Conservation (phyloP, 2,113 vertebrate species). For the Cyprinodon brontotheroides region DNA sequence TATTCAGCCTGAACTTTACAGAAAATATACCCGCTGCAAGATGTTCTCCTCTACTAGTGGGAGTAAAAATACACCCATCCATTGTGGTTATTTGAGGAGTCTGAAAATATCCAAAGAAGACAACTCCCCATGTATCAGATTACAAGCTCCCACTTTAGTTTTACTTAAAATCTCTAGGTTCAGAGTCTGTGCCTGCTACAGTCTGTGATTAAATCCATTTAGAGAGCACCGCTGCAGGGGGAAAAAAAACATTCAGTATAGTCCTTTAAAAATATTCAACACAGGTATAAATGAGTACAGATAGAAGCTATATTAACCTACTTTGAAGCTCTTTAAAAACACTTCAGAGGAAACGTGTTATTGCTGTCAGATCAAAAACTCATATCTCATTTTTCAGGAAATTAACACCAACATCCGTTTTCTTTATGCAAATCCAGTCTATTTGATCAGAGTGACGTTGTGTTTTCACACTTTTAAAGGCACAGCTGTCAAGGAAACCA, state of each 20-base stretch:
- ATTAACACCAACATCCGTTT: no score
- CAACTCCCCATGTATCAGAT: constrained; percentile 53
- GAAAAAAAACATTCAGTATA: not conserved
- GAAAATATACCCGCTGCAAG: constrained; percentile 53
- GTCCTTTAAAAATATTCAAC: not conserved
- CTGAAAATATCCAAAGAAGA: constrained; percentile 56
- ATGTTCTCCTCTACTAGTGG: constrained; percentile 33
- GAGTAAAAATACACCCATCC: constrained; percentile 55
- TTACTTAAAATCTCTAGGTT: not conserved
- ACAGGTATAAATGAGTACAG: not conserved
- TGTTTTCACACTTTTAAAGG: no score
- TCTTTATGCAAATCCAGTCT: no score
- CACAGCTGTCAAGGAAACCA: not conserved
- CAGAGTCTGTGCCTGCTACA: not conserved
- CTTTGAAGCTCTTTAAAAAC: not conserved
- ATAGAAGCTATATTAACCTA: not conserved
- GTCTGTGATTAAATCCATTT: not conserved
- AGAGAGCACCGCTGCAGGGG: not conserved
- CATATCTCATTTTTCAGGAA: no score
- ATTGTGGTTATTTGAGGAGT: constrained; percentile 64
- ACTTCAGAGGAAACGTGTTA: not conserved
- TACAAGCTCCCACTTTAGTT: constrained; percentile 36
- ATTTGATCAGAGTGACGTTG: no score
- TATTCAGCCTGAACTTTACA: constrained; percentile 17
- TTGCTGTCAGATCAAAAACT: not conserved